These are phyloP conservation scores for Drosophila punjabiensis DNA, from an alignment of 1,140 invertebrate species.

Conservation along the genomic window DNA sequence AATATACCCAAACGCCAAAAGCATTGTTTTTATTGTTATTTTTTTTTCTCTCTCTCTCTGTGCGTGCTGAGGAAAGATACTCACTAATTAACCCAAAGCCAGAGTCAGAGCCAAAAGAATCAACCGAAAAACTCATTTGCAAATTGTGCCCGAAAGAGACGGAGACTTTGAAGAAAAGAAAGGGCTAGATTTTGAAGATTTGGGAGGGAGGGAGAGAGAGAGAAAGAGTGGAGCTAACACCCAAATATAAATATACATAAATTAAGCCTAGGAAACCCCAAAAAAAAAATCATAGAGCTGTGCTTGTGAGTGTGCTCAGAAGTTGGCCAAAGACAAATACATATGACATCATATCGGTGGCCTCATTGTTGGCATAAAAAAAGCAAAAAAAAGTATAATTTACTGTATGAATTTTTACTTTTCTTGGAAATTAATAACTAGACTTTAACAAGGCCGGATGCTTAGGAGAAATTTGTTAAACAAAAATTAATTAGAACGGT, in stretches of 20 bases:
- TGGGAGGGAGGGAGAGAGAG: slow-evolving; percentile 14
- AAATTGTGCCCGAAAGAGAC: slow-evolving; percentile 59
- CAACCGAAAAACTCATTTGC: slow-evolving; percentile 71
- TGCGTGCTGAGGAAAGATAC: slow-evolving; percentile 79
- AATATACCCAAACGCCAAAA: slow-evolving; percentile 36
- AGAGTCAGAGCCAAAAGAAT: slow-evolving; percentile 67
- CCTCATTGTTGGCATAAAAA: slow-evolving; percentile 9
- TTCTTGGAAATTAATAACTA: slow-evolving; percentile 18
- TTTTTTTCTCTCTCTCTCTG: slow-evolving; percentile 21
- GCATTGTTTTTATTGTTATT: slow-evolving; percentile 31
- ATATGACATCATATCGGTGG: slow-evolving; percentile 68
- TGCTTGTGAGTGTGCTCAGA: not conserved
- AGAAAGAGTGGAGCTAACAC: slow-evolving; percentile 39
- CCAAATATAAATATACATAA: slow-evolving; percentile 73
- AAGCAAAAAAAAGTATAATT: slow-evolving; percentile 8
- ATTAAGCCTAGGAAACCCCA: slow-evolving; percentile 74
- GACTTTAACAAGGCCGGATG: slow-evolving; percentile 5
- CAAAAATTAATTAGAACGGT: not conserved
- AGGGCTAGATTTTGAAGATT: slow-evolving; percentile 19
- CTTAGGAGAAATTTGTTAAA: not conserved
- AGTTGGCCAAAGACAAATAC: slow-evolving; percentile 34
- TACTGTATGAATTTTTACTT: not conserved
- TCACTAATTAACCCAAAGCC: slow-evolving; percentile 75
- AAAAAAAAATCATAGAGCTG: slow-evolving; percentile 45
- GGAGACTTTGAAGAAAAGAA: slow-evolving; percentile 7